These are phyloP conservation scores for Aelia acuminata DNA, from an alignment of 2,888 invertebrate genomes.

Conservation along the genomic window DNA sequence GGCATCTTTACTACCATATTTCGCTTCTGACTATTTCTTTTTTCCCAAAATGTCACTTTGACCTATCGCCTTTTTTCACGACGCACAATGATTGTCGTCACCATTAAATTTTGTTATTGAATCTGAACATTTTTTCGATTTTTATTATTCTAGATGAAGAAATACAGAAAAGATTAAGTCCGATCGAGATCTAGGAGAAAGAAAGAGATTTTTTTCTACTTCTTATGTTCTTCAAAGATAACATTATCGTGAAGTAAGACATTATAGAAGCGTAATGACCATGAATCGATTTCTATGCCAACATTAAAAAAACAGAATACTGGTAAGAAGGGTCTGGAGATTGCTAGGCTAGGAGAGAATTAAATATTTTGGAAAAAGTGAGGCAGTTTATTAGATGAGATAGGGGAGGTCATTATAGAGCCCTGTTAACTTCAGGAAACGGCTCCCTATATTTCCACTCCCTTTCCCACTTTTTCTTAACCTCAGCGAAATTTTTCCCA, in stretches of 20 bases:
- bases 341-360: not conserved
- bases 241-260: not conserved
- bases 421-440: not conserved
- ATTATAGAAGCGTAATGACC: not conserved
- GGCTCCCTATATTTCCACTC: slow-evolving; percentile 15
- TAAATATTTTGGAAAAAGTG: slow-evolving; percentile 6
- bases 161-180: no score
- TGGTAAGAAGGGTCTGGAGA: not conserved
- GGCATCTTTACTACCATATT: no score
- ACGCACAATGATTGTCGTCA: no score
- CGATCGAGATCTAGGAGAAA: no score
- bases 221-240: no score
- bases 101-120: no score
- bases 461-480: not conserved
- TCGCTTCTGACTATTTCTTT: no score
- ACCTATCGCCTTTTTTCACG: no score
- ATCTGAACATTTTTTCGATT: no score
- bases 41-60: no score
- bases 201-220: no score
- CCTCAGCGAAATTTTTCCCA: not conserved
- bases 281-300: not conserved
- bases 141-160: no score
- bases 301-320: not conserved
- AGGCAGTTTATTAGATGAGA: slow-evolving; percentile 1
- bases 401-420: not conserved